Percentiles rank a stretch among this genome's conserved stretches.
Conservation (phyloP, 2,888 invertebrate species). For the Coremacera marginata region DNA sequence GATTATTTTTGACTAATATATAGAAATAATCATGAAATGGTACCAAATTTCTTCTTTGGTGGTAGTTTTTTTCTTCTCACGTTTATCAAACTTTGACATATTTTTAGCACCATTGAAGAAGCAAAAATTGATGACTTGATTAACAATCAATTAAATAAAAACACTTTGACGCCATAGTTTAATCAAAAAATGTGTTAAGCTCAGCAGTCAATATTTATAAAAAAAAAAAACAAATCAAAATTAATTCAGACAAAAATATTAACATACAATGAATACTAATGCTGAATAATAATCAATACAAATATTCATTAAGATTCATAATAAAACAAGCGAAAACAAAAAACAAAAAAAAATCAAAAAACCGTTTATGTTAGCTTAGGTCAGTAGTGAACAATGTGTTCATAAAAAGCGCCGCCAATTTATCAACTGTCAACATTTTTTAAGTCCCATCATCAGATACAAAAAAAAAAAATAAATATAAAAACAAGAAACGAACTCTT, state of each 20-base stretch:
- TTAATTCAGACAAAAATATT: background rate
- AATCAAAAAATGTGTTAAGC: too few species aligned
- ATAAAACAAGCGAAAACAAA: background rate
- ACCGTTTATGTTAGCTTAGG: conserved; percentile 5
- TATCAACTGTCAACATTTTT: too few species aligned
- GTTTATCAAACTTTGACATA: background rate
- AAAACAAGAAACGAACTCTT: too few species aligned
- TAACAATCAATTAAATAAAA: background rate
- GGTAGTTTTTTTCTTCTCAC: background rate
- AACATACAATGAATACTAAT: conserved; percentile 2
- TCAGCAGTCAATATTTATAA: too few species aligned
- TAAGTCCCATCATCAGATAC: background rate
- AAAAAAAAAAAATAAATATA: background rate
- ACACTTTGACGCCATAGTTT: background rate
- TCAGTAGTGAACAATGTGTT: background rate
- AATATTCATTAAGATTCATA: background rate
- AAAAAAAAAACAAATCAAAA: too few species aligned
- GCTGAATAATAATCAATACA: background rate
- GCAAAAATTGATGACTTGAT: too few species aligned
- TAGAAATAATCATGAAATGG: too few species aligned
- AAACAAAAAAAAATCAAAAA: background rate
- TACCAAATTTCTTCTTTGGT: too few species aligned
- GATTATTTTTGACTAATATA: too few species aligned
- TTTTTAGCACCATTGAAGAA: background rate
- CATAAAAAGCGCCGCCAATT: background rate